Percentiles rank a stretch among this genome's conserved stretches.
Evolutionary conservation across 2,888 invertebrate genomes (phyloP).

Genomic region (Cryptocephalus moraei): DNA sequence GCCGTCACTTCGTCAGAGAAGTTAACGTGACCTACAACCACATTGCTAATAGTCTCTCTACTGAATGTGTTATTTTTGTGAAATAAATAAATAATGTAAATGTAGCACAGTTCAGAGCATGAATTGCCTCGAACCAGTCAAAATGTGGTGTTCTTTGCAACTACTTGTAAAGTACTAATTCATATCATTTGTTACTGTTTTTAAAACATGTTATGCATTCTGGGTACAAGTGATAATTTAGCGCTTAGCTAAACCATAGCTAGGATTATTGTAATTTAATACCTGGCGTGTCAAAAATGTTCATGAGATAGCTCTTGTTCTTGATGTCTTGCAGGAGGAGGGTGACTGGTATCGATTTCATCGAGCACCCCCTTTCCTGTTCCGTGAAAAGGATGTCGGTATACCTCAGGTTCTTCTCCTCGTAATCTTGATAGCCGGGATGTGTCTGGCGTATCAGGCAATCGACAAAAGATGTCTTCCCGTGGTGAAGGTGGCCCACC

Average conservation of each 20-base stretch:
- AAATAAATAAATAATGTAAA: too few species aligned
- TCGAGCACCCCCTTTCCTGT: constrained; percentile 93
- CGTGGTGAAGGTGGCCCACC: constrained; percentile 96
- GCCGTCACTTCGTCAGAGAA: constrained; percentile 99
- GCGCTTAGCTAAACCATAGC: too few species aligned
- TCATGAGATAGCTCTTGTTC: constrained; percentile 92
- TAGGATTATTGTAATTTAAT: constrained; percentile 4
- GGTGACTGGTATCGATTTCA: constrained; percentile 93
- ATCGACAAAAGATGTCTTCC: constrained; percentile 97
- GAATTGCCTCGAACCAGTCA: too few species aligned
- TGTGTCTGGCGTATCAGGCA: constrained; percentile 96
- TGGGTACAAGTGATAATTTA: too few species aligned
- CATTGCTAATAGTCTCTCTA: not conserved
- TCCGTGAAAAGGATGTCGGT: constrained; percentile 96
- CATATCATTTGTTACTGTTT: too few species aligned
- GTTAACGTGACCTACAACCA: constrained; percentile 79
- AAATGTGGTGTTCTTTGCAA: too few species aligned
- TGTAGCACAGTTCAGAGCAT: too few species aligned
- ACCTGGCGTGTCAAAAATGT: constrained; percentile 93
- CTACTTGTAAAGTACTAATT: too few species aligned
- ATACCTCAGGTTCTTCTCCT: constrained; percentile 73
- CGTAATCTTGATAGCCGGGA: constrained; percentile 76
- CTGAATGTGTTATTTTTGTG: not conserved
- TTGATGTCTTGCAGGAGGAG: constrained; percentile 87
- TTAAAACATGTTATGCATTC: too few species aligned